Base-by-base conservation (phyloP, 2,888 invertebrate species). In the Cephus pygmeus region DNA sequence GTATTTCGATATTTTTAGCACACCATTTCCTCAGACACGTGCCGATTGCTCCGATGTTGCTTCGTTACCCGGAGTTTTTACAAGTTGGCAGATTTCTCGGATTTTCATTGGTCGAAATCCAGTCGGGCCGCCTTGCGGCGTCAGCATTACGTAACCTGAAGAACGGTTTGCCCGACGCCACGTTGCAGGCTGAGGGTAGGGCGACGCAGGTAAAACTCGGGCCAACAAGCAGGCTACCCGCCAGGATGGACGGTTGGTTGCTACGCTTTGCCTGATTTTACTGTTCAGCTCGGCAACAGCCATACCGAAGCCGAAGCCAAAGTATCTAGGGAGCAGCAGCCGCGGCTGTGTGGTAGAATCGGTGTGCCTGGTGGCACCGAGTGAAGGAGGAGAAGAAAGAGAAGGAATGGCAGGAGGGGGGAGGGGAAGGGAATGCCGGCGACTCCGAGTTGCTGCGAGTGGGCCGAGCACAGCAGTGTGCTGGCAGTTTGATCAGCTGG, bases 401-500 rank as follows among this genome's bases (percentile, higher is more conserved):
- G 34, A 33, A 12, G 73, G 15, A 68, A 11, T 12, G 12, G 12
- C 23, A 15, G 15, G 34, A 23, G 23, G 23, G 30, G 31, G 30
- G 71, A 31, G 31, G 68, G n/a, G 75, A 36, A 35, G 30, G 36
- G 73, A 71, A 68, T 76, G 31, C 12, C 33, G 35, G 35, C 33
- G n/a, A 33, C 34, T 33, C 6, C 36, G 4, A 36, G 36, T 36
- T 36, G 12, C 12, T 36, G 73, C 73, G 73, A 73, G 34, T 33
- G 35, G 33, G 11, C 73, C 69, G 69, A 69, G 69, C 12, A 69
- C 77, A 69, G 23, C 69, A 69, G 75, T 69, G 15, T n/a, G 69
- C 69, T 69, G 69, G 69, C 31, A 33, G 78, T 83, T 79, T 83
- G 87, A 88, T 88, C 87, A 89, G 89, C 89, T 89, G 89, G 86